These are phyloP conservation scores for Chloropsis hardwickii DNA, from an alignment of 2,113 vertebrate genomes.

Conservation along the genomic window DNA sequence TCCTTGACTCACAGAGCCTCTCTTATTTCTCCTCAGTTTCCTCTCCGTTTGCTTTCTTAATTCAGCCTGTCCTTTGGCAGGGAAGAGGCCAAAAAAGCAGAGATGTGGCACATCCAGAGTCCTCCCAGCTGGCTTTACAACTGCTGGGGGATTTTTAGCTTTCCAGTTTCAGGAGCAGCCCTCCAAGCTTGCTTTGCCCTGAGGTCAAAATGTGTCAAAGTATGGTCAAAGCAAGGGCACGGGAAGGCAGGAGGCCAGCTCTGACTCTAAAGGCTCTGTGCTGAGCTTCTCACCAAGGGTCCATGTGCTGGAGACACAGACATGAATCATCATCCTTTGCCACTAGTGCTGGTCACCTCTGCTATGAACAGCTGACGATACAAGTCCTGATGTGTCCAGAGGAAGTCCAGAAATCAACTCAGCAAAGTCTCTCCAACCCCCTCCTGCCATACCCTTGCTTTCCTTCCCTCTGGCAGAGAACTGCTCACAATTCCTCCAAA, in stretches of 20 bases:
- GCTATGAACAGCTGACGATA: background rate
- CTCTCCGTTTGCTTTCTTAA: slow-evolving; percentile 46
- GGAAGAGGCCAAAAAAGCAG: slow-evolving; percentile 26
- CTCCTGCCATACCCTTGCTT: background rate
- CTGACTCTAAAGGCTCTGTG: background rate
- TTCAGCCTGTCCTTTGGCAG: slow-evolving; percentile 9
- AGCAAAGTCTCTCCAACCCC: background rate
- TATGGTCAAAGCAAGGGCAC: background rate
- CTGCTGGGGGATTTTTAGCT: background rate
- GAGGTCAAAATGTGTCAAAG: background rate
- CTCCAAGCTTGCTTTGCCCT: background rate
- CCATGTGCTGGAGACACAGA: background rate
- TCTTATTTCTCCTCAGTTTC: slow-evolving; percentile 45
- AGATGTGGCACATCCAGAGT: slow-evolving; percentile 11
- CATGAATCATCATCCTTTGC: background rate
- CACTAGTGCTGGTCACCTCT: background rate
- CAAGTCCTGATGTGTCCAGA: background rate
- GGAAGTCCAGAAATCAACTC: background rate
- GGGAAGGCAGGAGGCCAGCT: background rate
- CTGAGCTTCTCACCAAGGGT: background rate
- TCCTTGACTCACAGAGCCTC: slow-evolving; percentile 7
- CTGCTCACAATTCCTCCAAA: background rate
- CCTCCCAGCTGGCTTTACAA: background rate
- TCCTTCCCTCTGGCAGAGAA: background rate
- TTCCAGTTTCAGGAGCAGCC: background rate